Base-by-base conservation (phyloP, 2,113 vertebrate genomes). In the Gasterosteus nipponicus region DNA sequence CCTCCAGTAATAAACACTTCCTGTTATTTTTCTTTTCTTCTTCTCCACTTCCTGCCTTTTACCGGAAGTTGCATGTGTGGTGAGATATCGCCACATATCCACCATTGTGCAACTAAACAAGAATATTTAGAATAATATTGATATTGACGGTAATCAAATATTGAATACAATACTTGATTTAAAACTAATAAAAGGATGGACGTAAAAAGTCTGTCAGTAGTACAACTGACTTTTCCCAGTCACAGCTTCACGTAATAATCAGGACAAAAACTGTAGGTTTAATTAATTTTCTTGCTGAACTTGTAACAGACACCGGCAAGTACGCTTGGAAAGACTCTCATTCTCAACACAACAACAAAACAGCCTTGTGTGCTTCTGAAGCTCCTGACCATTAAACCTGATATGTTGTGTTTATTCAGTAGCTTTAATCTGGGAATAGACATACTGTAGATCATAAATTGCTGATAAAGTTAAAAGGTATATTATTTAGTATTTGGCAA, bases 71-170 rank as follows among this genome's bases (percentile, higher is more conserved):
- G 29, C 6, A 14, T 4, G 7, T 31, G 8, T 5, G 11, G 38
- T 12, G 15, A 11, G 2, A 5, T 47, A 57, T 31, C 44, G 84
- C 75, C 86, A 3, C 80, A 77, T 85, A 49, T 11, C 62, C 42
- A 49, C 54, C 10, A 14, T 38, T 12, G 57, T 29, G 63, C 10
- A 5, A 7, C 46, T 16, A 26, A 35, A 35, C 33, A 3, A 35
- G 5, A 0, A 35, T 35, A 4, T 35, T 35, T 35, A 35, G 5
- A 3, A 35, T 5, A 3, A 35, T 5, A 35, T 35, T 38, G 35
- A 38, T 7, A 38, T 38, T 38, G 35, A 38, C 5, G 5, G 35
- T 38, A 38, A 6, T 6, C 35, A 38, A 5, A 38, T 6, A 38
- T 38, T 38, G 35, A 35, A 35, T 35, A 35, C 33, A 35, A 35